Percentiles rank a stretch among this genome's conserved stretches.
These are phyloP conservation scores for Thera britannica DNA, from an alignment of 2,888 invertebrate species.

Conservation along the genomic window DNA sequence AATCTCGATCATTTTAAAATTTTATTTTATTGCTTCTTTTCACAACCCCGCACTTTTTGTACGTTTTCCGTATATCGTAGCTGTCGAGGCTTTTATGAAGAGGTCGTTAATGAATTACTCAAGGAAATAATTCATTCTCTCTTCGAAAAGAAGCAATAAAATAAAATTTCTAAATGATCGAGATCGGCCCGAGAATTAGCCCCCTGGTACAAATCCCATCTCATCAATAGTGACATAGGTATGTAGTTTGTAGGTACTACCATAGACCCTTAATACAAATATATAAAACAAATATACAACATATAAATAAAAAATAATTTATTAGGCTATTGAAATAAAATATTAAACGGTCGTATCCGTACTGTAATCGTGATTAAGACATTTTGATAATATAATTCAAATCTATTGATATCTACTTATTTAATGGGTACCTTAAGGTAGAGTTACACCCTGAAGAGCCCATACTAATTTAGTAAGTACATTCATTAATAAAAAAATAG, in stretches of 20 bases:
- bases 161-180: too few species aligned
- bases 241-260: neutral
- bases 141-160: too few species aligned
- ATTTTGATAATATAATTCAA: neutral
- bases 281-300: neutral
- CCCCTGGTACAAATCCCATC: constrained; percentile 49
- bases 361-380: neutral
- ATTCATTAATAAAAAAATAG: constrained; percentile 16
- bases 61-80: too few species aligned
- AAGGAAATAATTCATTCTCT: too few species aligned
- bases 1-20: too few species aligned
- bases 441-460: constrained; percentile 3
- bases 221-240: constrained; percentile 35
- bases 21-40: too few species aligned
- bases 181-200: too few species aligned
- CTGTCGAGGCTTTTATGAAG: too few species aligned
- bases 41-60: too few species aligned
- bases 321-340: neutral
- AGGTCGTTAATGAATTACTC: too few species aligned
- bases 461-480: constrained; percentile 19
- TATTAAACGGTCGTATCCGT: neutral
- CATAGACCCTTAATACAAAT: neutral
- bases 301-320: neutral
- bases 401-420: neutral
- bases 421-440: neutral